These are phyloP conservation scores for Trichonephila clavipes DNA, from an alignment of 1,140 invertebrate species.

Conservation along the genomic window DNA sequence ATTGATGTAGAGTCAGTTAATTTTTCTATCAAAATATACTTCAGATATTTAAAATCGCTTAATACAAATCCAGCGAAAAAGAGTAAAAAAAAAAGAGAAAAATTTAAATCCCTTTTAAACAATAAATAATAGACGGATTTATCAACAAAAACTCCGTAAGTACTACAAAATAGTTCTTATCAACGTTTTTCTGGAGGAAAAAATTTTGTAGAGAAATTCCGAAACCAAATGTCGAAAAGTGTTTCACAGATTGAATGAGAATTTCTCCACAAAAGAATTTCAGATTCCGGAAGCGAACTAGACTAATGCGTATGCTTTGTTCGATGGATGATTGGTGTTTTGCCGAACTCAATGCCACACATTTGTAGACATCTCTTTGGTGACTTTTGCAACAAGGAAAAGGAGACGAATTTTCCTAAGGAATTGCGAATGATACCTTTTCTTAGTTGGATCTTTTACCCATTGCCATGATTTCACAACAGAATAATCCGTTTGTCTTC, in stretches of 20 bases:
- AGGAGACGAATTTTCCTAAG: too few species aligned
- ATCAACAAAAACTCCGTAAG: not conserved
- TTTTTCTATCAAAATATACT: too few species aligned
- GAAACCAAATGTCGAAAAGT: conserved; percentile 53
- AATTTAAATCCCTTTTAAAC: too few species aligned
- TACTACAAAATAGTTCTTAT: not conserved
- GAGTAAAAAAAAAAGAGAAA: too few species aligned
- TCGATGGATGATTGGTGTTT: conserved; percentile 42
- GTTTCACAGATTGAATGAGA: conserved; percentile 38
- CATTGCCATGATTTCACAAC: too few species aligned
- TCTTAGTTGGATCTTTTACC: too few species aligned
- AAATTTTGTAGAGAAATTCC: not conserved
- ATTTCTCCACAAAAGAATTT: conserved; percentile 49
- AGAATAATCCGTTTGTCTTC: too few species aligned
- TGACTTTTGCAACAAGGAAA: not conserved
- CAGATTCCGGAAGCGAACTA: conserved; percentile 10
- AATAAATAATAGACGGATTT: too few species aligned
- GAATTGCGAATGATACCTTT: too few species aligned
- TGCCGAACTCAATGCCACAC: conserved; percentile 27
- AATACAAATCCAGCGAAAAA: too few species aligned
- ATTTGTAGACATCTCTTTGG: conserved; percentile 29
- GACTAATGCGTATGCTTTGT: conserved; percentile 46
- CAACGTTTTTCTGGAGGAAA: not conserved
- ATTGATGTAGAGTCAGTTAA: too few species aligned
- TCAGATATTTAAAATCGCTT: too few species aligned